Conservation (phyloP, 2,888 invertebrate genomes). For the Plebejus anna region DNA sequence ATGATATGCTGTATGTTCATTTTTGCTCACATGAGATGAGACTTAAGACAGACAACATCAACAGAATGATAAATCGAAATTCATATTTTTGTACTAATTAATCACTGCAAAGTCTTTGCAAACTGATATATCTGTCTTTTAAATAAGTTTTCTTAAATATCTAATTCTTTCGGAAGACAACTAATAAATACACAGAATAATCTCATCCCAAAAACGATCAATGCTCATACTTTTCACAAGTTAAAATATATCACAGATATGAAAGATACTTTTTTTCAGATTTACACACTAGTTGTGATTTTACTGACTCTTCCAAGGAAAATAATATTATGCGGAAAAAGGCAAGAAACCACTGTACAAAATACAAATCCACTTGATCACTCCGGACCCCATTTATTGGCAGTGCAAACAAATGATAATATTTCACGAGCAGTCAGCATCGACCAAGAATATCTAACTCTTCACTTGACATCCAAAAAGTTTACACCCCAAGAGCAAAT, state of each 20-base stretch:
- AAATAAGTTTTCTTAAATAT: constrained; percentile 20
- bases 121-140: constrained; percentile 21
- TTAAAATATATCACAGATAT: constrained; percentile 50
- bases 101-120: constrained; percentile 9
- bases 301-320: neutral
- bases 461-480: constrained; percentile 74
- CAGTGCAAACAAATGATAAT: constrained; percentile 21
- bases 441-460: constrained; percentile 60
- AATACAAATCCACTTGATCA: neutral
- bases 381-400: neutral
- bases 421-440: constrained; percentile 28
- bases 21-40: constrained; percentile 36
- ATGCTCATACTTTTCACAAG: constrained; percentile 39
- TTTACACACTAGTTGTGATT: constrained; percentile 32
- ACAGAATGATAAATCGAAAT: constrained; percentile 17
- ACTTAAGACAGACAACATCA: constrained; percentile 20
- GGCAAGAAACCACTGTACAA: constrained; percentile 4
- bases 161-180: constrained; percentile 43
- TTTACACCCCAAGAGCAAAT: constrained; percentile 63
- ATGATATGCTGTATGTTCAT: constrained; percentile 44
- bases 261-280: constrained; percentile 38
- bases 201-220: constrained; percentile 37
- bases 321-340: constrained; percentile 3
- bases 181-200: constrained; percentile 39
- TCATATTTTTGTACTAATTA: constrained; percentile 29